Conservation (phyloP, 2,797 vertebrate species). For the Okamejei kenojei region DNA sequence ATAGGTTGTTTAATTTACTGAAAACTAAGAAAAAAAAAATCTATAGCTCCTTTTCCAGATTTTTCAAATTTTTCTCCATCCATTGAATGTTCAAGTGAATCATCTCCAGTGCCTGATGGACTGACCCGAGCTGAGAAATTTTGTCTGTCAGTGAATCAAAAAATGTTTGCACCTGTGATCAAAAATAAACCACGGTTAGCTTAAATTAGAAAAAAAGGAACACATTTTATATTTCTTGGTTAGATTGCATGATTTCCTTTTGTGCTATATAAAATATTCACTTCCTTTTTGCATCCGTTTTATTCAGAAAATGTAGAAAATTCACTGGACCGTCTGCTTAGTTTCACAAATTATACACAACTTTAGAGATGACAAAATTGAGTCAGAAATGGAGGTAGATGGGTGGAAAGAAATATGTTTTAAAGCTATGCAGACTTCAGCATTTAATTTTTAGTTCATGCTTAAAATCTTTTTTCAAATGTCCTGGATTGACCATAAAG, state of each 20-base stretch:
- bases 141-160: slow-evolving; percentile 73
- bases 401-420: not conserved
- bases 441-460: not conserved
- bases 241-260: not conserved
- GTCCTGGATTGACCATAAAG: not conserved
- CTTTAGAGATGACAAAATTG: not conserved
- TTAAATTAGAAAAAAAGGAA: not conserved
- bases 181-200: not conserved
- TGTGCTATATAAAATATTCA: not conserved
- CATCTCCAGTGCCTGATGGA: slow-evolving; percentile 75
- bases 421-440: not conserved
- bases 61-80: slow-evolving; percentile 70
- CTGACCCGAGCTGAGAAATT: slow-evolving; percentile 70
- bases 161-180: slow-evolving; percentile 72
- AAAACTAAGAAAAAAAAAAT: slow-evolving; percentile 33
- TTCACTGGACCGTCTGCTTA: not conserved
- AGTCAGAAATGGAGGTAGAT: not conserved
- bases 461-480: not conserved
- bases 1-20: slow-evolving; percentile 46
- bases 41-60: slow-evolving; percentile 59
- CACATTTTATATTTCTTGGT: not conserved
- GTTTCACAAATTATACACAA: not conserved
- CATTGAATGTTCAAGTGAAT: slow-evolving; percentile 83
- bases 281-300: not conserved
- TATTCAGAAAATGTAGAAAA: not conserved